Evolutionary conservation across 2,888 invertebrate species (phyloP).

Genomic region (Polyommatus iphigenia): DNA sequence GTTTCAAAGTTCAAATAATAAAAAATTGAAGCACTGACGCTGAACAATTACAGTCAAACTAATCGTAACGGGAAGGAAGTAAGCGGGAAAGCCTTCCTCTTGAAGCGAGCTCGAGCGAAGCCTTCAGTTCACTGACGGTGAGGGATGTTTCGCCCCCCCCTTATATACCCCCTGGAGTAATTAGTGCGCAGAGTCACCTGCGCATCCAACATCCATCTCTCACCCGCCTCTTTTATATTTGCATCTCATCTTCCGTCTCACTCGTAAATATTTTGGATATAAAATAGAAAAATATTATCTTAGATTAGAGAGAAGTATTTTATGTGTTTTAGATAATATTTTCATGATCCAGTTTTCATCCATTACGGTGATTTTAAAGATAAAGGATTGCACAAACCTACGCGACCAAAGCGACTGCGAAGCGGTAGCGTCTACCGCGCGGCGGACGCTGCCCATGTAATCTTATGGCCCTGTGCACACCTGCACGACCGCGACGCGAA

Average conservation of each 20-base stretch:
- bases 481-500: too few species aligned
- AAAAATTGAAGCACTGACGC: neutral
- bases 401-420: too few species aligned
- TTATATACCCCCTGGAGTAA: conserved; percentile 42
- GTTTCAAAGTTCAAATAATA: neutral
- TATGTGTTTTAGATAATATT: neutral
- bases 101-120: conserved; percentile 25
- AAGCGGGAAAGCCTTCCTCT: conserved; percentile 19
- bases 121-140: conserved; percentile 32
- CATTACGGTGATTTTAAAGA: neutral
- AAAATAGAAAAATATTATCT: neutral
- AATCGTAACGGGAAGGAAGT: neutral
- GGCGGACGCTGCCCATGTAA: too few species aligned
- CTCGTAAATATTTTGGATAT: conserved; percentile 34
- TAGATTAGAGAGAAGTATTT: neutral
- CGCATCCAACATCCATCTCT: conserved; percentile 48
- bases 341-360: neutral
- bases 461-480: too few species aligned
- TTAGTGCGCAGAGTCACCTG: conserved; percentile 50
- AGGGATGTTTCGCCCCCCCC: conserved; percentile 41
- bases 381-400: too few species aligned
- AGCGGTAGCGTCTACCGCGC: too few species aligned
- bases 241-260: conserved; percentile 40
- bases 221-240: conserved; percentile 42
- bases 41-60: neutral